Evolutionary conservation across 2,888 invertebrate species (phyloP).

Genomic region (Drosophila antonietae): DNA sequence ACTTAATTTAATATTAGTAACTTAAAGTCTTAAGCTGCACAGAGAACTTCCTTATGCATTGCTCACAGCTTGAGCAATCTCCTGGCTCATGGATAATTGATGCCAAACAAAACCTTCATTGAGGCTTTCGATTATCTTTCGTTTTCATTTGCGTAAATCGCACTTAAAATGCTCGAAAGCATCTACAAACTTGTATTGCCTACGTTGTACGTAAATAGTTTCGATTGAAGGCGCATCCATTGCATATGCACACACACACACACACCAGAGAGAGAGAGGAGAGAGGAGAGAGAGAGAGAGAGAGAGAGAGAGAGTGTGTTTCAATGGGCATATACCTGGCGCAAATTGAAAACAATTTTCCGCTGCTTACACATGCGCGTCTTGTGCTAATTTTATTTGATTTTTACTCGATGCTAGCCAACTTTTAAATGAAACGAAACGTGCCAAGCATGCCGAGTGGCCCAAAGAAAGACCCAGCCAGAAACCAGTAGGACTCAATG

Average conservation of each 20-base stretch:
- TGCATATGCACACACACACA: not conserved
- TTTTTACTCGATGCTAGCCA: conserved; percentile 55
- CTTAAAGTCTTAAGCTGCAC: not conserved
- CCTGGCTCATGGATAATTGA: conserved; percentile 14
- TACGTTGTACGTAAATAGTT: conserved; percentile 20
- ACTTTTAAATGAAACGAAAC: conserved; percentile 71
- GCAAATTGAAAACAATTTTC: conserved; percentile 68
- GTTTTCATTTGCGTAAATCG: conserved; percentile 23
- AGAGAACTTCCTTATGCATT: not conserved
- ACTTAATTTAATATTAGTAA: not conserved
- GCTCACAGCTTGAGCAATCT: not conserved
- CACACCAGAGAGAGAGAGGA: not conserved
- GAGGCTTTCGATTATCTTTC: not conserved
- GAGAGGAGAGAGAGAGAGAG: too few relatives aligned
- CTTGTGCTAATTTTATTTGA: conserved; percentile 70
- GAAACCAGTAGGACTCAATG: not conserved
- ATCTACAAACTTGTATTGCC: conserved; percentile 15
- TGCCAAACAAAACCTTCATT: not conserved
- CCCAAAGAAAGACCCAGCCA: not conserved
- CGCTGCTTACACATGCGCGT: conserved; percentile 49
- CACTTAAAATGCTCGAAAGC: conserved; percentile 25
- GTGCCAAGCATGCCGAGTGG: conserved; percentile 57
- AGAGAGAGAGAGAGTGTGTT: not conserved
- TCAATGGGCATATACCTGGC: conserved; percentile 26
- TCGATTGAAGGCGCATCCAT: conserved; percentile 6